Conservation (phyloP, 2,888 invertebrate species). For the Zygogramma bicolorata region DNA sequence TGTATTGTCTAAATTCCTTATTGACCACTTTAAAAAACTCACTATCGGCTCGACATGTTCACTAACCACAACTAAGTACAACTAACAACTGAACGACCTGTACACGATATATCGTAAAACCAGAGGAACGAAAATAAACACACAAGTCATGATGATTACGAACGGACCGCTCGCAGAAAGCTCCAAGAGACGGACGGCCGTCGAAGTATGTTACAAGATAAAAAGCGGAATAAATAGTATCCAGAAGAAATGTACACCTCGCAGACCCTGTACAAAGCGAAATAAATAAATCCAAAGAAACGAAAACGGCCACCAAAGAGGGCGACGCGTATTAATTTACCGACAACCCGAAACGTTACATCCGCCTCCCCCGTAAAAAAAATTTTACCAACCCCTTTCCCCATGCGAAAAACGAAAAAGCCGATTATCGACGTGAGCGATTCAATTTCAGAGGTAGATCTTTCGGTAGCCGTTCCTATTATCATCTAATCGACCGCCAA, state of each 20-base stretch:
- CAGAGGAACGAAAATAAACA: background rate
- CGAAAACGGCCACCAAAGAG: conserved; percentile 30
- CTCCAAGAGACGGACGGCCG: background rate
- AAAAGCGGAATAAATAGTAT: conserved; percentile 36
- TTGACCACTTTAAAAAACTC: conserved; percentile 33
- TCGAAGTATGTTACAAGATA: conserved; percentile 1
- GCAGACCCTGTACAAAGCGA: conserved; percentile 37
- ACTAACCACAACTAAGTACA: conserved; percentile 6
- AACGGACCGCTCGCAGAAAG: no score
- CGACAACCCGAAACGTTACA: no score
- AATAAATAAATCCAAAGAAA: conserved; percentile 36
- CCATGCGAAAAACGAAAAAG: no score
- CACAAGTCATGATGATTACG: no score
- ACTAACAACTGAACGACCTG: conserved; percentile 1
- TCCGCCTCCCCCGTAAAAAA: background rate
- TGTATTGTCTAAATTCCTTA: conserved; percentile 44
- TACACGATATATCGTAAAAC: no score
- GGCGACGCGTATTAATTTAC: no score
- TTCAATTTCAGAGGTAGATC: background rate
- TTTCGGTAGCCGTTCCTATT: conserved; percentile 24
- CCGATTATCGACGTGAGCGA: background rate
- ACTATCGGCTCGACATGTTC: background rate
- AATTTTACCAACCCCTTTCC: no score
- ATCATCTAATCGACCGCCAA: conserved; percentile 17
- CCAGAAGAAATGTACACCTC: conserved; percentile 44